Base-by-base conservation (phyloP, 2,113 vertebrate genomes). In the Odontophorus gujanensis region DNA sequence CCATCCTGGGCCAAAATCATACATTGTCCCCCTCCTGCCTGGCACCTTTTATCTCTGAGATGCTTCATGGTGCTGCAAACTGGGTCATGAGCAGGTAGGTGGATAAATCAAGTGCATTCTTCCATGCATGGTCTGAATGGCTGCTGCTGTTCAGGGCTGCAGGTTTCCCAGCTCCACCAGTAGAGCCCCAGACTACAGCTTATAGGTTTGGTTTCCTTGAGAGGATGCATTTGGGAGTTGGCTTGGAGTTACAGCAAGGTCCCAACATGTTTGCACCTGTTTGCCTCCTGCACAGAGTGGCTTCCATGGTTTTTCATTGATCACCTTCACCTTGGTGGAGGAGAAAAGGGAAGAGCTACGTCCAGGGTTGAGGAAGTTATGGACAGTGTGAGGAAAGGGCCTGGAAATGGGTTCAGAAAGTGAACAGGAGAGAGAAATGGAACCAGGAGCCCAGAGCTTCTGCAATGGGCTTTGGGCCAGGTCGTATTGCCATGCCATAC, bases 401-500 rank as follows among this genome's bases (percentile, higher is more conserved):
- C 4, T 71, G 45, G 36, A 87, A 89, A 48, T 11, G 1, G 1
- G 22, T 38, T 59, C 25, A 43, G 55, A 13, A 50, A 50, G 42
- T 16, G 36, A 83, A 10, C 5, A 43, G 47, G 11, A 82, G 4
- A 16, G 50, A 67, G 25, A 57, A 74, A 19, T 71, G 50, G 34
- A 69, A 55, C 13, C 0, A 1, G 36, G 59, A 65, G 38, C 8
- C 6, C 0, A 0, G 22, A 85, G 5, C 24, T 42, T 9, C 21
- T 58, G 32, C 2, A 2, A 19, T 20, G 19, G n/a, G 10, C 20
- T 59, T 85, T 42, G 43, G 22, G 89, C 34, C 11, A 13, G 28
- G 14, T 21, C 2, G 1, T 20, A 22, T 84, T 72, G 9, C 12
- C 4, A 7, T 6, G 11, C 8, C 71, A 89, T 69, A 36, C 3